Conservation (phyloP, 1,140 invertebrate genomes). For the Lysiphlebus fabarum region DNA sequence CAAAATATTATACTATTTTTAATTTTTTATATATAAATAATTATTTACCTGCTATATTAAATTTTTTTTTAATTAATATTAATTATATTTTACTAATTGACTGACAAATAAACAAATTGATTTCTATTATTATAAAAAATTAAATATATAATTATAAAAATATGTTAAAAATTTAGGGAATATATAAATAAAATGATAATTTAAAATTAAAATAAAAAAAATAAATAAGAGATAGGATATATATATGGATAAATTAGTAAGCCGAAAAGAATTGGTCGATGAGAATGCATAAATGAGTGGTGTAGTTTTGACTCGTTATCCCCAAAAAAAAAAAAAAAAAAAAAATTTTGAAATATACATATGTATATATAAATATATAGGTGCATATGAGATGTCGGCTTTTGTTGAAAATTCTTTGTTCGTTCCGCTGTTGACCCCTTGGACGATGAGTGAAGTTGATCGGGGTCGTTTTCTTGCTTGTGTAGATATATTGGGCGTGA, state of each 20-base stretch:
- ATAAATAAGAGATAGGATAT: background rate
- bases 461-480: background rate
- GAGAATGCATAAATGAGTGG: constrained; percentile 18
- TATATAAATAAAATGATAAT: background rate
- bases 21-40: no score
- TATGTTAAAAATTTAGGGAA: background rate
- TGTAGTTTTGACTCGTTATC: constrained; percentile 19
- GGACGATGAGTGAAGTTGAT: background rate
- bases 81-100: background rate
- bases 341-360: no score
- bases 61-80: no score
- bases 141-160: constrained; percentile 9
- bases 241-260: background rate
- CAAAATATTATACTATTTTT: no score
- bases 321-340: constrained; percentile 12
- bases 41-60: no score
- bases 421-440: constrained; percentile 14
- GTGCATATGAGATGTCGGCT: background rate
- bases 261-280: background rate
- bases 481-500: background rate
- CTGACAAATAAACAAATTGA: constrained; percentile 13
- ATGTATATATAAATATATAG: no score
- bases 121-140: background rate
- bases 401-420: constrained; percentile 8
- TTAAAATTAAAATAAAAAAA: background rate